Evolutionary conservation across 2,888 invertebrate genomes (phyloP).

Genomic region (Dryomyza anilis): DNA sequence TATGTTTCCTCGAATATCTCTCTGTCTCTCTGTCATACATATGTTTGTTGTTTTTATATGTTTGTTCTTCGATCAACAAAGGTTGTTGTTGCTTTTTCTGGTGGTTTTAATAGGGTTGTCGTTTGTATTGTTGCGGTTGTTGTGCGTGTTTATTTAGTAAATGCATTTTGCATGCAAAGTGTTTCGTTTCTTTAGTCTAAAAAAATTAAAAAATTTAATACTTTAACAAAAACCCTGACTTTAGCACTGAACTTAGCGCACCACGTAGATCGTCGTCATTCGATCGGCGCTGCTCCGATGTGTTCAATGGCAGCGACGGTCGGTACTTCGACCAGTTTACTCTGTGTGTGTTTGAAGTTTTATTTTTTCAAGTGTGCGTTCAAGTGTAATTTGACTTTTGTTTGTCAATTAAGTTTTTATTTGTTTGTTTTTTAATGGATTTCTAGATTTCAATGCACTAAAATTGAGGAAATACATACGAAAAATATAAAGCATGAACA

Average conservation of each 20-base stretch:
- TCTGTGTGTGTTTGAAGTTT: background rate
- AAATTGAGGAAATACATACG: too few relatives aligned
- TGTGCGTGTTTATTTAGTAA: constrained; percentile 12
- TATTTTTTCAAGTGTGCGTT: too few relatives aligned
- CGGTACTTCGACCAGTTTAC: background rate
- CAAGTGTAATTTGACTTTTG: constrained; percentile 17
- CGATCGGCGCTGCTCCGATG: background rate
- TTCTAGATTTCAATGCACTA: background rate
- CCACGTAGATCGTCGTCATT: background rate
- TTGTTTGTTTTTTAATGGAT: background rate
- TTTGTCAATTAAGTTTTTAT: constrained; percentile 11
- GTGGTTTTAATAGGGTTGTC: background rate
- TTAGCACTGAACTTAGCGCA: constrained; percentile 6
- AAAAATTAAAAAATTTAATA: too few relatives aligned
- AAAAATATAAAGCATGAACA: too few relatives aligned
- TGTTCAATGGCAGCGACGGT: background rate
- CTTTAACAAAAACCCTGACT: background rate
- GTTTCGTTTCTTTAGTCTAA: background rate
- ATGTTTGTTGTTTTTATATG: background rate
- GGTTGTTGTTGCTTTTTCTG: background rate
- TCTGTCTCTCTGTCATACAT: background rate
- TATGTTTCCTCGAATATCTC: background rate
- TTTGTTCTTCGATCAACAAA: background rate
- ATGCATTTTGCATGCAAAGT: constrained; percentile 23
- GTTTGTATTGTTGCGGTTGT: background rate